Evolutionary conservation across 2,113 vertebrate species (phyloP).

Genomic region (Junco hyemalis): DNA sequence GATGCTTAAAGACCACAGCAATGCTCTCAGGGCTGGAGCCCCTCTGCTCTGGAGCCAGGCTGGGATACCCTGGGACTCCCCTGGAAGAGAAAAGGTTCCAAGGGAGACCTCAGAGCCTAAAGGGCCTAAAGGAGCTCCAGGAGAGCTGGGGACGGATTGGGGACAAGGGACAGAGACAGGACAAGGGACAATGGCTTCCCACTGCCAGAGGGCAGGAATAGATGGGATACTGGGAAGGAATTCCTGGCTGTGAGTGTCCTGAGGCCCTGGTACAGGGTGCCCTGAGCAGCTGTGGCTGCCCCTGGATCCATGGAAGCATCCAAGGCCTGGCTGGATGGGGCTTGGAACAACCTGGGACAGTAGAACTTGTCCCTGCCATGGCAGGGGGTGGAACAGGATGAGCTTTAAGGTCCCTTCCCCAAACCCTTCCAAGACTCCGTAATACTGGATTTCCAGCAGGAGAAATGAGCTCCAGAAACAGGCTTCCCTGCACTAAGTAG

Average conservation of each 20-base stretch:
- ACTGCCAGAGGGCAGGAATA: neutral
- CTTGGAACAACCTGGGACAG: neutral
- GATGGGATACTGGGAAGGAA: neutral
- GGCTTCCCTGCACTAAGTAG: neutral
- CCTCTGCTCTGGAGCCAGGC: neutral
- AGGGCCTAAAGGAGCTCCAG: neutral
- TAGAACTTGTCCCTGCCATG: neutral
- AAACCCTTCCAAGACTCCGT: neutral
- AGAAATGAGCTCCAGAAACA: neutral
- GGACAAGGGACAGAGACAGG: neutral
- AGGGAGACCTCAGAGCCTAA: neutral
- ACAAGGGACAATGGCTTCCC: neutral
- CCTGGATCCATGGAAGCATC: neutral
- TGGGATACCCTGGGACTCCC: rapidly evolving
- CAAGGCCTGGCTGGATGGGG: rapidly evolving
- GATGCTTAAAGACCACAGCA: neutral
- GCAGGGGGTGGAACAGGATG: neutral
- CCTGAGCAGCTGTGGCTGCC: neutral
- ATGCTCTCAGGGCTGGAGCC: neutral
- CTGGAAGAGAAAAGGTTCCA: neutral
- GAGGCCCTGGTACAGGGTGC: neutral
- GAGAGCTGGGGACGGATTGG: neutral
- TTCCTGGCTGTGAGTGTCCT: rapidly evolving
- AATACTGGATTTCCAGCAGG: neutral
- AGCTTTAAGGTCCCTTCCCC: neutral